Evolutionary conservation across 92 coral and sea anemone genomes (phyloP).

Genomic region (Porites evermanni): DNA sequence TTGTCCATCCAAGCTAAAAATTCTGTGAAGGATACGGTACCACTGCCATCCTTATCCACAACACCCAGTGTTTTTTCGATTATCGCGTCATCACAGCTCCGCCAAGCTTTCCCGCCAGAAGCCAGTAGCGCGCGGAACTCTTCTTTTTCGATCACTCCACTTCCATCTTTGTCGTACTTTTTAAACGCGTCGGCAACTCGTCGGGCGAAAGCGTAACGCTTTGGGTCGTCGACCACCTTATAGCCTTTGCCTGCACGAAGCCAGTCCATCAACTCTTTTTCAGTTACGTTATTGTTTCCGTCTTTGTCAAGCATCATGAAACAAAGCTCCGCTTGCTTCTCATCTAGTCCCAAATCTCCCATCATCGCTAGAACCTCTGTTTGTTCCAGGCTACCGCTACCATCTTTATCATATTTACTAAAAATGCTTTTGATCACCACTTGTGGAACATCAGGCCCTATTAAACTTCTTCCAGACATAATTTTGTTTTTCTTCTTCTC

Average conservation of each 20-base stretch:
- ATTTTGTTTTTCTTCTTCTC: not conserved
- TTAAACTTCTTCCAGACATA: slow-evolving; percentile 69
- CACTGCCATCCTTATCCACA: slow-evolving; percentile 79
- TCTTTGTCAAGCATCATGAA: slow-evolving; percentile 82
- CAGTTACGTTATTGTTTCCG: slow-evolving; percentile 71
- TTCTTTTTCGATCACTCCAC: slow-evolving; percentile 74
- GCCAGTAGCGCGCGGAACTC: slow-evolving; percentile 75
- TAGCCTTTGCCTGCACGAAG: slow-evolving; percentile 72
- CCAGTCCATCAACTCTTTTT: slow-evolving; percentile 78
- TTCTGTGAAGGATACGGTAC: slow-evolving; percentile 80
- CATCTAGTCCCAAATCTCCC: slow-evolving; percentile 64
- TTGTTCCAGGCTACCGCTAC: slow-evolving; percentile 63
- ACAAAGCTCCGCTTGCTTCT: slow-evolving; percentile 79
- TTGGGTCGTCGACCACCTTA: slow-evolving; percentile 61
- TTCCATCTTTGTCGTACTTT: slow-evolving; percentile 69
- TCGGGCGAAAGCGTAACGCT: slow-evolving; percentile 69
- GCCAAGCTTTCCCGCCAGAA: slow-evolving; percentile 41
- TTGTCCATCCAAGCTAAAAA: slow-evolving; percentile 82
- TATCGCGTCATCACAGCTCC: slow-evolving; percentile 40
- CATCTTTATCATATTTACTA: slow-evolving; percentile 69
- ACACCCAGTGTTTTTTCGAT: slow-evolving; percentile 59
- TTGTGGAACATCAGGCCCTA: slow-evolving; percentile 72
- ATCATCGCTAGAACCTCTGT: slow-evolving; percentile 62
- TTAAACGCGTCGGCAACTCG: slow-evolving; percentile 79
- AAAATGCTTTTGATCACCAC: slow-evolving; percentile 77